Percentiles rank a stretch among this genome's conserved stretches.
These are phyloP conservation scores for Leucosticte australis DNA, from an alignment of 2,113 vertebrate species.

Conservation along the genomic window DNA sequence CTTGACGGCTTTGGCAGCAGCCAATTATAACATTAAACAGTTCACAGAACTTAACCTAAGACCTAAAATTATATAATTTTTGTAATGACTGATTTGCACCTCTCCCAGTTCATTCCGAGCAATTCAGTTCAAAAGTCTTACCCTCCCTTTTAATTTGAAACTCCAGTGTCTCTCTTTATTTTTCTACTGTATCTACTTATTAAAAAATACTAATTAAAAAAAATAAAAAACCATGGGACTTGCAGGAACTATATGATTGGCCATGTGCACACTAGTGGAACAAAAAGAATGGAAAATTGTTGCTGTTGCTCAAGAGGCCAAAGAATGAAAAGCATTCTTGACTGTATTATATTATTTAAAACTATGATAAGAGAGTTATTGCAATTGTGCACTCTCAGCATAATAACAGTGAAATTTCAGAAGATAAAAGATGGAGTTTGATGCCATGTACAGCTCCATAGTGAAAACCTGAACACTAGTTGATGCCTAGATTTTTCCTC, in stretches of 20 bases:
- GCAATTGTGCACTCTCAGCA: not conserved
- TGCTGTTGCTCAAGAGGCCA: constrained; percentile 8
- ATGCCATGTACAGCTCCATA: not conserved
- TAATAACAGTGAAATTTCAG: not conserved
- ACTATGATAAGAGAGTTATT: not conserved
- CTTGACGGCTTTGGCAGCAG: constrained; percentile 73
- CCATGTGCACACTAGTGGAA: constrained; percentile 11
- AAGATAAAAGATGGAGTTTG: not conserved
- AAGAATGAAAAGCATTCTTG: not conserved
- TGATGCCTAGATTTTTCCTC: not conserved
- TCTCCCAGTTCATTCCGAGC: constrained; percentile 34
- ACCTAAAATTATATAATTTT: constrained; percentile 74
- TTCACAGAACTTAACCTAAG: constrained; percentile 75
- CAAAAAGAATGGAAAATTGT: constrained; percentile 50
- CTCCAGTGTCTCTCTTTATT: constrained; percentile 32
- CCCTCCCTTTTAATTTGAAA: constrained; percentile 59
- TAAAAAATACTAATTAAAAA: constrained; percentile 66
- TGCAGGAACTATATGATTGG: constrained; percentile 26
- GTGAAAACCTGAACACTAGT: not conserved
- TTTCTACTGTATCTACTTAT: constrained; percentile 53
- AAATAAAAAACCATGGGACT: not conserved
- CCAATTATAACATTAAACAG: constrained; percentile 81
- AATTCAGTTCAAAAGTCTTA: constrained; percentile 52
- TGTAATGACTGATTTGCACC: constrained; percentile 70
- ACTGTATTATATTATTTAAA: constrained; percentile 18